phyloP scores from a whole-genome alignment of 23 tunicate genomes.

The Styela plicata region DNA sequence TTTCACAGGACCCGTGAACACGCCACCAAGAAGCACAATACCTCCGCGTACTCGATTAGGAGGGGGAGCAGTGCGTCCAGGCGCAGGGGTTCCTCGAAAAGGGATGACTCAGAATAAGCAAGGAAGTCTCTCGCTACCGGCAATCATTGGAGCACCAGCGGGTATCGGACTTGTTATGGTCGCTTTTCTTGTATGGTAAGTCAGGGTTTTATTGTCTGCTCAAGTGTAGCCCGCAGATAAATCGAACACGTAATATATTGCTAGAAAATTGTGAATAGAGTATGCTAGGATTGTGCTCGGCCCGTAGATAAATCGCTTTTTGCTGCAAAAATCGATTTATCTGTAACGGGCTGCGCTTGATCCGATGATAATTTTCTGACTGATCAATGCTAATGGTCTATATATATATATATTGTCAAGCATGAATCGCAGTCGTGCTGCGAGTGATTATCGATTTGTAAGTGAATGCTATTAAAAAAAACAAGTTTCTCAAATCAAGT shows the following conservation, averaged over 20 bases:
- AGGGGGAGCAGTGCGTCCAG: background rate
- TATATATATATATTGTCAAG: no score
- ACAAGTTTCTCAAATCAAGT: no score
- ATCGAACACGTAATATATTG: background rate
- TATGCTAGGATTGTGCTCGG: background rate
- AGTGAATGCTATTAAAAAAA: no score
- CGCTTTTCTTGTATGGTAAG: conserved; percentile 35
- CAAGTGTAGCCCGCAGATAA: background rate
- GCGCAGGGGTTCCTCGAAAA: background rate
- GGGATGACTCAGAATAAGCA: background rate
- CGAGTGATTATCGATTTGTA: no score
- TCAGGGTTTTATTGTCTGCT: conserved; percentile 5
- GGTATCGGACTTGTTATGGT: conserved; percentile 43
- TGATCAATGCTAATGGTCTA: no score
- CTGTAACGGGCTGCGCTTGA: background rate
- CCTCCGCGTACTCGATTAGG: background rate
- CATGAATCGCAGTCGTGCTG: background rate
- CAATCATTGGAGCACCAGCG: conserved; percentile 51
- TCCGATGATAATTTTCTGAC: background rate
- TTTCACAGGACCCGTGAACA: conserved; percentile 15
- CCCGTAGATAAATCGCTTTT: background rate
- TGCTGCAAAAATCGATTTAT: background rate
- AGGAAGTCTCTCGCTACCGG: conserved; percentile 22
- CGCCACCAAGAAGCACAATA: background rate
- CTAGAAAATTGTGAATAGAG: no score